phyloP scores from a whole-genome alignment of 2,888 invertebrate species.

The Chloroclysta siterata region DNA sequence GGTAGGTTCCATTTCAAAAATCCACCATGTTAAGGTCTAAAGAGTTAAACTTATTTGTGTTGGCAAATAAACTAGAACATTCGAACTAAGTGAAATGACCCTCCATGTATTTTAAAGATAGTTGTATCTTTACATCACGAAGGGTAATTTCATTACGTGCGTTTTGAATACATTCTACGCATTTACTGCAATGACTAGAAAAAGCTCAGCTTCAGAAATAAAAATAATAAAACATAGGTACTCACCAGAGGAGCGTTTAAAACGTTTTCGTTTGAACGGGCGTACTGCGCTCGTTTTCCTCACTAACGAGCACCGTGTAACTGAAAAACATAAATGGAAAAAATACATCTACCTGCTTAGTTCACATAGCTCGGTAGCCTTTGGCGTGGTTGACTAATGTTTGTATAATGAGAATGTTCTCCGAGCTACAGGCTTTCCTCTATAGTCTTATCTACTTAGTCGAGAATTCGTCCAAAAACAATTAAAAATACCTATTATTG shows the following conservation, averaged over 20 bases:
- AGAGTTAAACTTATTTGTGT: too few species aligned
- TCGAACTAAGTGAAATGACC: too few species aligned
- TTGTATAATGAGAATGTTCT: conserved; percentile 42
- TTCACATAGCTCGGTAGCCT: conserved; percentile 36
- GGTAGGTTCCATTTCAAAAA: too few species aligned
- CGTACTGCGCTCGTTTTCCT: conserved; percentile 57
- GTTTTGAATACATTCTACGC: conserved; percentile 4
- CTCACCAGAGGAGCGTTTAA: conserved; percentile 75
- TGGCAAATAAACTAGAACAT: too few species aligned
- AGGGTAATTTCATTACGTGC: background rate
- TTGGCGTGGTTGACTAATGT: conserved; percentile 43
- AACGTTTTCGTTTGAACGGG: conserved; percentile 70
- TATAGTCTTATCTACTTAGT: too few species aligned
- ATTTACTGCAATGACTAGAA: conserved; percentile 6
- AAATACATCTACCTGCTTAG: conserved; percentile 33
- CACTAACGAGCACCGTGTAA: conserved; percentile 73
- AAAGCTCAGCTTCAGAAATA: conserved; percentile 40
- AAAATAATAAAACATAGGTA: conserved; percentile 50
- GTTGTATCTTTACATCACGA: background rate
- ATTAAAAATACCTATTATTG: background rate
- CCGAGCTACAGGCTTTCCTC: conserved; percentile 19
- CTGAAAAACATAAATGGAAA: conserved; percentile 62
- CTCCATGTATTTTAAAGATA: background rate
- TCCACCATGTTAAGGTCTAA: too few species aligned
- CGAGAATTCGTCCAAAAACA: background rate